Percentiles rank a stretch among this genome's conserved stretches.
Conservation (phyloP, 2,113 vertebrate species). For the Thryonomys swinderianus region DNA sequence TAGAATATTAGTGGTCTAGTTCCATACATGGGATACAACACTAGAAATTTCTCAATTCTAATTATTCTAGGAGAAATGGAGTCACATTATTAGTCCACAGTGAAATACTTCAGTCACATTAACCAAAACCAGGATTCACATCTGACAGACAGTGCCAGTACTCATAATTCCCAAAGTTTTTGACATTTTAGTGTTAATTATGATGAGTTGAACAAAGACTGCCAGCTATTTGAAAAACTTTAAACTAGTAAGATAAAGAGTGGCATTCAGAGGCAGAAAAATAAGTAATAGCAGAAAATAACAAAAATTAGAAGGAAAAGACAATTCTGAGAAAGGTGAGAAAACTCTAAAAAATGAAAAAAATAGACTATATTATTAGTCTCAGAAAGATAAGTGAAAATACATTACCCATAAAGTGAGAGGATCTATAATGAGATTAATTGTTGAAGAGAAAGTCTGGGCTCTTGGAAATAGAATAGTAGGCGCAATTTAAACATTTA, state of each 20-base stretch:
- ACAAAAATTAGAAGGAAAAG: neutral
- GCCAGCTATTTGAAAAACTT: neutral
- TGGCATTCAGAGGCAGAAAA: neutral
- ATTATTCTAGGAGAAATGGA: neutral
- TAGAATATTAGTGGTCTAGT: neutral
- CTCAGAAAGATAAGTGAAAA: neutral
- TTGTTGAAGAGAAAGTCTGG: neutral
- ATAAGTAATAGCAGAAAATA: neutral
- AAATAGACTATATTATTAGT: neutral
- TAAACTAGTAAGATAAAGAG: neutral
- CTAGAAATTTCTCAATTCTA: conserved; percentile 6
- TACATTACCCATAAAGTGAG: neutral
- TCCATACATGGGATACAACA: neutral
- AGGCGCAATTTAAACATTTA: neutral
- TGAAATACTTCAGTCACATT: neutral
- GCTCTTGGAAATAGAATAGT: neutral
- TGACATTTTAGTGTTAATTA: neutral
- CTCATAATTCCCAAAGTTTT: neutral
- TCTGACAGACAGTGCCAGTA: fast-evolving
- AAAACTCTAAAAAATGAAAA: neutral
- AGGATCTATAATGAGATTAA: neutral
- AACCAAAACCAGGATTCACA: neutral
- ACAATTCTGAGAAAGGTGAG: neutral
- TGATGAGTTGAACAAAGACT: neutral
- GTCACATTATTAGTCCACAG: neutral